A percentile compares a stretch with the other conserved stretches of the same genome.
phyloP scores from a whole-genome alignment of 2,888 invertebrate genomes.

The Xiphydria camelus region DNA sequence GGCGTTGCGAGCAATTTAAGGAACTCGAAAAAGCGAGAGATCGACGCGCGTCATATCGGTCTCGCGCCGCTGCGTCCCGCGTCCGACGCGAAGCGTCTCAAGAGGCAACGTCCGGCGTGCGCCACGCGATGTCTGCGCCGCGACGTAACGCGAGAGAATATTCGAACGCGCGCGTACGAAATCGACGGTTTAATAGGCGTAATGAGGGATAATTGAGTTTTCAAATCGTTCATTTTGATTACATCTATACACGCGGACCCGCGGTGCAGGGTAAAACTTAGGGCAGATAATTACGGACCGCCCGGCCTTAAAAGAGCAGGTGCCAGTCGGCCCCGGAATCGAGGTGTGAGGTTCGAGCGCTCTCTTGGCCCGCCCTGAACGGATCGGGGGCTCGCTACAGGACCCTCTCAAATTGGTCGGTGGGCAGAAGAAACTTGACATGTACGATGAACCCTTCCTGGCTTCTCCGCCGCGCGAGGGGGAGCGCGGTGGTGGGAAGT shows the following conservation, averaged over 20 bases:
- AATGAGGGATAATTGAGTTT: conserved; percentile 56
- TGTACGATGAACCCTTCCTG: too few species aligned
- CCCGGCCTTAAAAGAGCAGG: conserved; percentile 54
- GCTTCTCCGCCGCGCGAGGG: too few species aligned
- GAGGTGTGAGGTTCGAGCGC: conserved; percentile 55
- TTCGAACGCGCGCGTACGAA: conserved; percentile 1
- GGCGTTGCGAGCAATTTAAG: too few species aligned
- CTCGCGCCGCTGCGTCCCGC: too few species aligned
- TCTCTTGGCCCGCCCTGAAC: conserved; percentile 54
- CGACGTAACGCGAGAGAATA: too few species aligned
- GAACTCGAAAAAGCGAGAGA: too few species aligned
- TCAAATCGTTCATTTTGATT: conserved; percentile 56
- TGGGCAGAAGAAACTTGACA: too few species aligned
- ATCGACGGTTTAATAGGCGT: conserved; percentile 36
- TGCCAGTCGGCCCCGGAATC: conserved; percentile 51
- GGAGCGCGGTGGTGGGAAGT: too few species aligned
- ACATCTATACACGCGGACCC: conserved; percentile 48
- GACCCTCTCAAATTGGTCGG: conserved; percentile 44
- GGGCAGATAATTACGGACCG: conserved; percentile 55
- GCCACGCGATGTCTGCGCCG: too few species aligned
- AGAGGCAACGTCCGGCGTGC: too few species aligned
- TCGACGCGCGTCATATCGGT: too few species aligned
- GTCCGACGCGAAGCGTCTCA: too few species aligned
- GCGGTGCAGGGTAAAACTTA: conserved; percentile 52
- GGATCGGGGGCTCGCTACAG: conserved; percentile 40